Percentiles rank a stretch among this genome's conserved stretches.
These are phyloP conservation scores for Pycnonotus jocosus DNA, from an alignment of 2,113 vertebrate species.

Conservation along the genomic window DNA sequence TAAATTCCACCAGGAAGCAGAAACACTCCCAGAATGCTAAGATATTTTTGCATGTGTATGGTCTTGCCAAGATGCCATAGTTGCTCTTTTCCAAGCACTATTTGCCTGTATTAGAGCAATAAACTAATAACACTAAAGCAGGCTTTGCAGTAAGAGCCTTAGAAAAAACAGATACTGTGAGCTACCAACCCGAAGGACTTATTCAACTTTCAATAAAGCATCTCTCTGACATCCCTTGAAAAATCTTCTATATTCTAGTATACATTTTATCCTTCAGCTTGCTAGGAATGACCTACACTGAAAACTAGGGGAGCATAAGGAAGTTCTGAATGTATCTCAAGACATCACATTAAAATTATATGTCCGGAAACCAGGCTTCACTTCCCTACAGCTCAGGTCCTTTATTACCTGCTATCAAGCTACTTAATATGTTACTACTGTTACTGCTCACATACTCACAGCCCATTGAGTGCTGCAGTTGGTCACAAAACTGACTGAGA, in stretches of 20 bases:
- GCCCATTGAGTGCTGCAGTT: background rate
- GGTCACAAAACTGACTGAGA: background rate
- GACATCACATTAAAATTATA: background rate
- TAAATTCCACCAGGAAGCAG: background rate
- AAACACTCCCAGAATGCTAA: background rate
- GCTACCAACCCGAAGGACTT: background rate
- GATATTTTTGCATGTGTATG: background rate
- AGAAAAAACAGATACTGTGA: background rate
- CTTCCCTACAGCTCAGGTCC: background rate
- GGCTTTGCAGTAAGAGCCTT: slow-evolving; percentile 3
- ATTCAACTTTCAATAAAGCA: background rate
- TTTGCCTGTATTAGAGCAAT: background rate
- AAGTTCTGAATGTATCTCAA: background rate
- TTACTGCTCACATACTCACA: background rate
- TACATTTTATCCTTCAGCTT: background rate
- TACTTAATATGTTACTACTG: background rate
- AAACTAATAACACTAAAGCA: slow-evolving; percentile 6
- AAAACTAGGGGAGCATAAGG: background rate
- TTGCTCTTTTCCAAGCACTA: background rate
- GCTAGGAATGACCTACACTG: background rate
- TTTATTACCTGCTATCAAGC: background rate
- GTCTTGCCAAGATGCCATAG: background rate
- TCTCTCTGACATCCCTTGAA: background rate
- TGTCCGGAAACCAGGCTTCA: background rate
- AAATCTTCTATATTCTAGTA: background rate